Conservation (phyloP, 2,797 vertebrate genomes). For the Craterocephalus amniculus region DNA sequence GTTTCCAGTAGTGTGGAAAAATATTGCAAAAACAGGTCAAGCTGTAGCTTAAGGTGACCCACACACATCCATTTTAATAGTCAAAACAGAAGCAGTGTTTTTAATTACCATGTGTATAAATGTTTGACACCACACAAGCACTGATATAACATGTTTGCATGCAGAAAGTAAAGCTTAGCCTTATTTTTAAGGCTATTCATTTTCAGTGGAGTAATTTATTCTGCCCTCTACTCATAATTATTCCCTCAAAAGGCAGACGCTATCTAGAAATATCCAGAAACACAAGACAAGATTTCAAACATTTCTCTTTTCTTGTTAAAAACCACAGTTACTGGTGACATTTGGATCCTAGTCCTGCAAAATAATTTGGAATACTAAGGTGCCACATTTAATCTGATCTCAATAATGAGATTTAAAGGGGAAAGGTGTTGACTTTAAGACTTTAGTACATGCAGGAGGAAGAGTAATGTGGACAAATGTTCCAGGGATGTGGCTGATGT, state of each 20-base stretch:
- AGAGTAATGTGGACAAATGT: slow-evolving; percentile 60
- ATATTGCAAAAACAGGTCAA: slow-evolving; percentile 13
- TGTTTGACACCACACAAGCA: background rate
- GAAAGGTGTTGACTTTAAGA: slow-evolving; percentile 64
- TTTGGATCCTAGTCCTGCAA: slow-evolving; percentile 74
- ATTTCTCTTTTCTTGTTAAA: slow-evolving; percentile 77
- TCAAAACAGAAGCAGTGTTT: slow-evolving; percentile 11
- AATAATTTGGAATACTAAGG: slow-evolving; percentile 66
- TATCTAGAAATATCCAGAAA: slow-evolving; percentile 74
- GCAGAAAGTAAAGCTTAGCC: slow-evolving; percentile 22
- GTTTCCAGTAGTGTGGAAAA: background rate
- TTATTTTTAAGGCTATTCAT: slow-evolving; percentile 18
- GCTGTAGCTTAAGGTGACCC: slow-evolving; percentile 3
- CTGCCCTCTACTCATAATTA: slow-evolving; percentile 58
- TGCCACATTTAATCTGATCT: slow-evolving; percentile 70
- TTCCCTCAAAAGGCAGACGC: slow-evolving; percentile 66
- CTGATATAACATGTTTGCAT: slow-evolving; percentile 1
- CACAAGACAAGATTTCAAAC: slow-evolving; percentile 64
- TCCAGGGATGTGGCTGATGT: slow-evolving; percentile 57
- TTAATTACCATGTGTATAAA: background rate
- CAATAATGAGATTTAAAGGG: slow-evolving; percentile 72
- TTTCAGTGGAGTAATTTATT: slow-evolving; percentile 63
- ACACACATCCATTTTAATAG: background rate
- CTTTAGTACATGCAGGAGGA: slow-evolving; percentile 51
- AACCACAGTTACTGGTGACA: slow-evolving; percentile 76